Conservation (phyloP, 2,888 invertebrate genomes). For the Pasiphila rectangulata region DNA sequence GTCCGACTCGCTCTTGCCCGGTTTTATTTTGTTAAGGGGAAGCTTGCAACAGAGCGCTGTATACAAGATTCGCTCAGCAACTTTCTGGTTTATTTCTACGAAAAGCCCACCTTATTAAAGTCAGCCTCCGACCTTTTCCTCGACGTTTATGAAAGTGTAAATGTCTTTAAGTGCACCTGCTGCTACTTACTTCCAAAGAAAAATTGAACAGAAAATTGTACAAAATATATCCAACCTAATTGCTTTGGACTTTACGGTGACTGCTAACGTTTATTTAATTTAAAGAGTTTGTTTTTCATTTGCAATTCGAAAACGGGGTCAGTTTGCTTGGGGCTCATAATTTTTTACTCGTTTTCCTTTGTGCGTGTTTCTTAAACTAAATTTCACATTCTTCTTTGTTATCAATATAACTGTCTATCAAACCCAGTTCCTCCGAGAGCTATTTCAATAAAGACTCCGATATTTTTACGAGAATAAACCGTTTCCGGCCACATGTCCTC, state of each 20-base stretch:
- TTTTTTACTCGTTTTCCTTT: slow-evolving; percentile 14
- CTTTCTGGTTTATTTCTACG: slow-evolving; percentile 46
- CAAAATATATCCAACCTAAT: slow-evolving; percentile 44
- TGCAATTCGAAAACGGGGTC: slow-evolving; percentile 21
- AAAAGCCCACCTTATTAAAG: slow-evolving; percentile 65
- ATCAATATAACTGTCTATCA: slow-evolving; percentile 21
- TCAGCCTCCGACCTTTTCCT: slow-evolving; percentile 56
- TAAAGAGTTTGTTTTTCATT: slow-evolving; percentile 29
- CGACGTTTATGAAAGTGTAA: slow-evolving; percentile 63
- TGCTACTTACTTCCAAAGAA: slow-evolving; percentile 44
- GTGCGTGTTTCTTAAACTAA: slow-evolving; percentile 5
- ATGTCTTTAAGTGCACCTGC: slow-evolving; percentile 68
- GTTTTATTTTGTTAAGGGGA: too few relatives aligned
- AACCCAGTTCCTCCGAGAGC: slow-evolving; percentile 18
- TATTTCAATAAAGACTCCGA: slow-evolving; percentile 31
- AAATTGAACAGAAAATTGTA: slow-evolving; percentile 44
- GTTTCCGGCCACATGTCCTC: slow-evolving; percentile 28
- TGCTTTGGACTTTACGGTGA: slow-evolving; percentile 43
- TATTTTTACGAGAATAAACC: slow-evolving; percentile 30
- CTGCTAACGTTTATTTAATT: slow-evolving; percentile 39
- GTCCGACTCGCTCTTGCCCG: too few relatives aligned
- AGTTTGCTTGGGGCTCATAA: slow-evolving; percentile 22
- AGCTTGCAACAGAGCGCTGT: neutral
- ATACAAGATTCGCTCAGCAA: slow-evolving; percentile 41
- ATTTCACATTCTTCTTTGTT: slow-evolving; percentile 19